Percentiles rank a stretch among this genome's conserved stretches.
Evolutionary conservation across 1,140 invertebrate species (phyloP).

Genomic region (Formica selysi): DNA sequence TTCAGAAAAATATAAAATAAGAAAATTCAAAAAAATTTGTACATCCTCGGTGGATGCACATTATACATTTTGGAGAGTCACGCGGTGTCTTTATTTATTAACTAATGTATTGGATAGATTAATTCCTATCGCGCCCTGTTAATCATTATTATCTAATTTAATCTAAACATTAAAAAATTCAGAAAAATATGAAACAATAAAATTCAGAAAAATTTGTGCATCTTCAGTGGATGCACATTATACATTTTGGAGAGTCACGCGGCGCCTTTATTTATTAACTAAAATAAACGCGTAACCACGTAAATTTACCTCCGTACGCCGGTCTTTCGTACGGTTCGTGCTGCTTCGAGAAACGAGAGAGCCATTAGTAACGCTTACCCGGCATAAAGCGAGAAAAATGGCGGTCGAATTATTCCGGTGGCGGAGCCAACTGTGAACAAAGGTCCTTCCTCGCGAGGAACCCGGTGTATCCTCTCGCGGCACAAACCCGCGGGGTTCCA

Average conservation of each 20-base stretch:
- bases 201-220: neutral
- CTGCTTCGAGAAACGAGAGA: constrained; percentile 49
- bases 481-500: constrained; percentile 70
- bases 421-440: constrained; percentile 69
- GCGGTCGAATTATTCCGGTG: constrained; percentile 77
- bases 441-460: constrained; percentile 65
- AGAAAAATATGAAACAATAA: neutral
- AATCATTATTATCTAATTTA: neutral
- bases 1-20: neutral
- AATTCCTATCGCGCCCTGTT: too few relatives aligned
- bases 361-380: constrained; percentile 81
- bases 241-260: neutral
- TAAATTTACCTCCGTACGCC: constrained; percentile 44
- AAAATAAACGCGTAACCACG: constrained; percentile 52
- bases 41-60: neutral
- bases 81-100: constrained; percentile 57
- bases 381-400: constrained; percentile 81
- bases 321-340: neutral
- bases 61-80: neutral
- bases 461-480: constrained; percentile 63
- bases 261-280: constrained; percentile 60
- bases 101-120: neutral
- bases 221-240: neutral
- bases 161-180: neutral
- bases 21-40: neutral